phyloP scores from a whole-genome alignment of 2,888 invertebrate genomes.

The Andrena chrysosceles region DNA sequence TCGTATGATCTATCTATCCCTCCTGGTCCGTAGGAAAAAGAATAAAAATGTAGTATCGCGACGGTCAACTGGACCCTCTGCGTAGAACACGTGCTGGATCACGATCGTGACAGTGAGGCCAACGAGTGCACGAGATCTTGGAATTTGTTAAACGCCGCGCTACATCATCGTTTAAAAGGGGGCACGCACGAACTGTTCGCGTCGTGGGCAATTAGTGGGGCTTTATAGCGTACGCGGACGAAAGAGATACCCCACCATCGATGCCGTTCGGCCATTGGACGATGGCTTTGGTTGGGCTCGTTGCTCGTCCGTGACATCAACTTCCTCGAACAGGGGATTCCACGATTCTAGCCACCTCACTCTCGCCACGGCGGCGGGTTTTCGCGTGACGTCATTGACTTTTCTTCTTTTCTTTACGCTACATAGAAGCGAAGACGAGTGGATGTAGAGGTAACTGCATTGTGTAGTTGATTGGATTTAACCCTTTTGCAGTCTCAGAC shows the following conservation, averaged over 20 bases:
- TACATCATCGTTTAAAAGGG: conserved; percentile 75
- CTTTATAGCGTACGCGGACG: conserved; percentile 74
- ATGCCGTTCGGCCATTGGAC: conserved; percentile 40
- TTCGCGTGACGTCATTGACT: conserved; percentile 22
- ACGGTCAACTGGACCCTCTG: neutral
- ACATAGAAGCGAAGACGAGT: neutral
- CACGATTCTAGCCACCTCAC: neutral
- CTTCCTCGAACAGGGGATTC: conserved; percentile 53
- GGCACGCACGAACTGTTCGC: conserved; percentile 76
- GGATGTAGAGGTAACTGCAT: conserved; percentile 10
- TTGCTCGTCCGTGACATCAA: conserved; percentile 67
- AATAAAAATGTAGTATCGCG: conserved; percentile 7
- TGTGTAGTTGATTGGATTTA: too few species aligned
- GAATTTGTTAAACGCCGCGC: conserved; percentile 60
- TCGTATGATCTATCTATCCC: neutral
- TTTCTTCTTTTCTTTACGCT: neutral
- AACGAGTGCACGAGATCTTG: conserved; percentile 41
- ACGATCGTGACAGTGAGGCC: conserved; percentile 52
- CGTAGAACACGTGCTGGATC: conserved; percentile 46
- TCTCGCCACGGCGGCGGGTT: neutral
- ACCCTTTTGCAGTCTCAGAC: too few species aligned
- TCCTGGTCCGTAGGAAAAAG: neutral
- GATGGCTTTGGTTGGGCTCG: conserved; percentile 16
- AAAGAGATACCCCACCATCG: conserved; percentile 69
- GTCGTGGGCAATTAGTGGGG: conserved; percentile 74